Conservation (phyloP, 2,113 vertebrate species). For the Muntiacus reevesi region DNA sequence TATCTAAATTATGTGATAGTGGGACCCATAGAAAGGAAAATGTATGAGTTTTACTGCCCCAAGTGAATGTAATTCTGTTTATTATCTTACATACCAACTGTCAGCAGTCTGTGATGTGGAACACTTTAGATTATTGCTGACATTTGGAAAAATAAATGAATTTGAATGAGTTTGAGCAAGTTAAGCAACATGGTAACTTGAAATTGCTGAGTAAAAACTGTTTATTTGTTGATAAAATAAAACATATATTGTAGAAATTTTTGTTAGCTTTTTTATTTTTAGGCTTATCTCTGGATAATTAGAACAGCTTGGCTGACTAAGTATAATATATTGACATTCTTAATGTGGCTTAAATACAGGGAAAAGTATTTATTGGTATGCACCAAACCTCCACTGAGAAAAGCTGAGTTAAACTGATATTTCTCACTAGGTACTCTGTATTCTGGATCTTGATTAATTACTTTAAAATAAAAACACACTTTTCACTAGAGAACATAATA, state of each 20-base stretch:
- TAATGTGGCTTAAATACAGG: neutral
- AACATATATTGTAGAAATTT: neutral
- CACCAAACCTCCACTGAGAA: neutral
- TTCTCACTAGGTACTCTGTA: neutral
- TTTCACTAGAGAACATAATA: neutral
- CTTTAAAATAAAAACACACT: constrained; percentile 10
- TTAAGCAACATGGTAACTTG: neutral
- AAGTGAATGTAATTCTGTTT: constrained; percentile 14
- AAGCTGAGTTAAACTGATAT: neutral
- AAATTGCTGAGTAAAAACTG: neutral
- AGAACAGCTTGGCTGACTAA: neutral
- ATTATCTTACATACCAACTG: constrained; percentile 35
- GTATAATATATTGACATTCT: neutral
- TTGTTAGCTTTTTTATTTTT: neutral
- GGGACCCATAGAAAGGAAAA: neutral
- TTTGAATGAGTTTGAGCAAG: constrained; percentile 30
- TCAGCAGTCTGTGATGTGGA: neutral
- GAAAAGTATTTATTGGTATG: neutral
- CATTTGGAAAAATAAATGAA: constrained; percentile 50
- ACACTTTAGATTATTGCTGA: constrained; percentile 46
- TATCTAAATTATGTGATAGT: constrained; percentile 38
- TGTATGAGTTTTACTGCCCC: neutral
- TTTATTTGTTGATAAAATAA: constrained; percentile 18
- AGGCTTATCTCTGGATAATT: neutral
- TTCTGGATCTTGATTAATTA: neutral